Conservation (phyloP, 2,888 invertebrate species). For the Congeria kusceri region DNA sequence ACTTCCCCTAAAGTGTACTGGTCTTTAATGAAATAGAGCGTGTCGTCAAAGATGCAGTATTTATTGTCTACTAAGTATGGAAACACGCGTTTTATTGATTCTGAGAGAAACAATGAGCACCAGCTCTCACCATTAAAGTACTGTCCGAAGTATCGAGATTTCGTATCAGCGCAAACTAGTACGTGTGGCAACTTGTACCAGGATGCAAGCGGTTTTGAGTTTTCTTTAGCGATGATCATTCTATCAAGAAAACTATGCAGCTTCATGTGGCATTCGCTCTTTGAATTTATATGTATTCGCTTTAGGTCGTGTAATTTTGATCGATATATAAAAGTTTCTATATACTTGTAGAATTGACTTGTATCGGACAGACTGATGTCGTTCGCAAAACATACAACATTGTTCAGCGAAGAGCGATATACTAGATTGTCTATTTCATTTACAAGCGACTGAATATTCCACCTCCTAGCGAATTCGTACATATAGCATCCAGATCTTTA, state of each 20-base stretch:
- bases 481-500: constrained; percentile 1
- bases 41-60: constrained; percentile 3
- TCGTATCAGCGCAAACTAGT: background rate
- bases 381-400: constrained; percentile 3
- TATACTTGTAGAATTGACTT: background rate
- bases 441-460: constrained; percentile 8
- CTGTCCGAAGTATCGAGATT: background rate
- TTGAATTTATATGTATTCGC: background rate
- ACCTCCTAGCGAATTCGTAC: constrained; percentile 3
- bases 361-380: background rate
- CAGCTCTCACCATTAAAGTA: constrained; percentile 17
- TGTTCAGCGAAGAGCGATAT: background rate
- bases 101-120: constrained; percentile 15
- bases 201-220: background rate
- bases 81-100: constrained; percentile 1
- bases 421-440: background rate
- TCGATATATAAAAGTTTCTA: background rate
- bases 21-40: constrained; percentile 18
- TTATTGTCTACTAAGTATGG: constrained; percentile 17
- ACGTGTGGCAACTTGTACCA: constrained; percentile 13
- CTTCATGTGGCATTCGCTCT: background rate
- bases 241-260: background rate
- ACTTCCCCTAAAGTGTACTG: constrained; percentile 15
- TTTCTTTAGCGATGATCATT: constrained; percentile 3
- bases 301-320: constrained; percentile 8